Evolutionary conservation across 1,140 invertebrate genomes (phyloP), one percentile per base, ranked within the genome.

Genomic region (Hesperophylax magnus): DNA sequence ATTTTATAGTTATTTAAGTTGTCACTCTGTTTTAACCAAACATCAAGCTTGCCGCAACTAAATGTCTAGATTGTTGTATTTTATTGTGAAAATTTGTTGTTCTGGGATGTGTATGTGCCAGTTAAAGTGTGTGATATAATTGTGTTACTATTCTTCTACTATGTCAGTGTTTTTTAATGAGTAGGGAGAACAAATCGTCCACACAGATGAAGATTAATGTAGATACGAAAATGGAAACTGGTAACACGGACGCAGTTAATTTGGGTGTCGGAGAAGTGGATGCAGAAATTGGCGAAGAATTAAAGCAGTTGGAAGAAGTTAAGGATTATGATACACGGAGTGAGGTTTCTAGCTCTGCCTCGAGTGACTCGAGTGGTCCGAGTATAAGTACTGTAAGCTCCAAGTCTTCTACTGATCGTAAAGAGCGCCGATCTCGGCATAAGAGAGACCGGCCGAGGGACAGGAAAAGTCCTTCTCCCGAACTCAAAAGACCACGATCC

Each of bases 361-460:
- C 94, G 24, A 93, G 92, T 78, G 91, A 92, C 81, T 93, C 93
- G 3, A 93, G 92, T 84, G 91, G 92, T 79, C 94, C 94, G 8
- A 94, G 93, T 85, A 94, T 95, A 34, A 95, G 94, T 86, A 93
- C 94, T 20, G 93, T 93, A 31, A 95, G 94, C 79, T 92, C 92
- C 9, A 91, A 92, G 75, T 93, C 93, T 2, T 91, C 91, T 0
- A 86, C 86, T 14, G 88, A 92, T 84, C 90, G 91, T 85, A 89
- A 92, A 86, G 87, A 88, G 83, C 85, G 86, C 67, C 85, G 90
- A 82, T 88, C 90, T 84, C 81, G 92, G 86, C 90, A 91, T 86
- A 87, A 90, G 86, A 81, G 91, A 86, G 87, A 88, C 86, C 86
- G 88, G 84, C 85, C 85, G 78, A 34, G 87, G 87, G 52, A 87